Evolutionary conservation across 2,888 invertebrate species (phyloP).

Genomic region (Agrilus cyanescens): DNA sequence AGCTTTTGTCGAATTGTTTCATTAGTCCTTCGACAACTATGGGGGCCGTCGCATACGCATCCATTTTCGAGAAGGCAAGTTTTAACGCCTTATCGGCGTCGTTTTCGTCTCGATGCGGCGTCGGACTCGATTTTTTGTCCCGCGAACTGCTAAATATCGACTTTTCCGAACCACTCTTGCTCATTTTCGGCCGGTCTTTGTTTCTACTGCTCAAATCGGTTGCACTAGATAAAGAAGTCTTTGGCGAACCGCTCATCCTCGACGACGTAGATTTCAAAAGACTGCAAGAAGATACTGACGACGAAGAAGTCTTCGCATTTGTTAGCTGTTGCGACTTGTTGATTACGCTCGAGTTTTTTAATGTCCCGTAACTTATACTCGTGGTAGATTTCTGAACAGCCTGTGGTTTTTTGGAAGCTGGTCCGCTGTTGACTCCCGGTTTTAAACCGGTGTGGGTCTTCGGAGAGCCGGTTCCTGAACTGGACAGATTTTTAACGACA

Average conservation of each 20-base stretch:
- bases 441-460: conserved; percentile 70
- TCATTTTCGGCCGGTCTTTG: conserved; percentile 48
- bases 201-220: conserved; percentile 50
- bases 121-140: conserved; percentile 56
- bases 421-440: conserved; percentile 76
- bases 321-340: conserved; percentile 29
- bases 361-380: conserved; percentile 18
- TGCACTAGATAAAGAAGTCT: conserved; percentile 38
- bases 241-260: conserved; percentile 48
- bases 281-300: conserved; percentile 3
- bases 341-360: conserved; percentile 29
- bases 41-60: conserved; percentile 50
- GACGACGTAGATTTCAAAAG: conserved; percentile 21
- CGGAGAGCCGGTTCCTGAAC: conserved; percentile 52
- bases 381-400: conserved; percentile 28
- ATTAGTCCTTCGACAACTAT: conserved; percentile 61
- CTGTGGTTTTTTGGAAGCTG: conserved; percentile 72
- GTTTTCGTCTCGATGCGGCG: conserved; percentile 49
- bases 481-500: conserved; percentile 24
- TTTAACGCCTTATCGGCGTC: conserved; percentile 53
- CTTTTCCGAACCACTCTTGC: conserved; percentile 50
- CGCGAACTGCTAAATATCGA: conserved; percentile 49
- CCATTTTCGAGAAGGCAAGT: conserved; percentile 35
- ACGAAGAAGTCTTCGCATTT: conserved; percentile 6
- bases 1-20: conserved; percentile 70